Conservation (phyloP, 2,797 vertebrate genomes). For the Chelidonichthys spinosus region DNA sequence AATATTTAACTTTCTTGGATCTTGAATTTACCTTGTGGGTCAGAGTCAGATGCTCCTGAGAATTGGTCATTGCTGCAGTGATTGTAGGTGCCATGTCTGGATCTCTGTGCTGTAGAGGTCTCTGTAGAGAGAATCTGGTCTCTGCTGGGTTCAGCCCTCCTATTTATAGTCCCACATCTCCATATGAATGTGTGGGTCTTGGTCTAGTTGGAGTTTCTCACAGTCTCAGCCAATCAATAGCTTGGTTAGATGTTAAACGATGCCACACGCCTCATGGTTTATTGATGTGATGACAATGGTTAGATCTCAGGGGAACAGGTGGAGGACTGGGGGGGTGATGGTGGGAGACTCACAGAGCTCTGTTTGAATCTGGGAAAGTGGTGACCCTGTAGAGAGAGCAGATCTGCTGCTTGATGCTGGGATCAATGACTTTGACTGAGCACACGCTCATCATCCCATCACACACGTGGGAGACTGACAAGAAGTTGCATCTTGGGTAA, state of each 20-base stretch:
- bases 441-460: no score
- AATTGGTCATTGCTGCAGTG: slow-evolving; percentile 55
- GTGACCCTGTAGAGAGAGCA: slow-evolving; percentile 60
- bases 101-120: slow-evolving; percentile 71
- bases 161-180: slow-evolving; percentile 85
- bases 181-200: slow-evolving; percentile 87
- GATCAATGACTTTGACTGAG: slow-evolving; percentile 22
- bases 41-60: slow-evolving; percentile 68
- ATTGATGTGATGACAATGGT: slow-evolving; percentile 55
- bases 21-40: slow-evolving; percentile 75
- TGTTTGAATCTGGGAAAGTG: slow-evolving; percentile 73
- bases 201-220: slow-evolving; percentile 86
- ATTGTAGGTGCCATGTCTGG: slow-evolving; percentile 80
- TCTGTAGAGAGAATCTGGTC: slow-evolving; percentile 65
- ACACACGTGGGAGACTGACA: no score
- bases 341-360: slow-evolving; percentile 20
- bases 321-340: slow-evolving; percentile 34
- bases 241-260: slow-evolving; percentile 65
- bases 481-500: no score
- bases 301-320: slow-evolving; percentile 64
- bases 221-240: slow-evolving; percentile 88
- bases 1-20: not conserved
- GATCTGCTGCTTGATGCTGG: no score
- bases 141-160: slow-evolving; percentile 59
- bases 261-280: slow-evolving; percentile 31